These are phyloP conservation scores for Nebria brevicollis DNA, from an alignment of 2,888 invertebrate genomes.

Conservation along the genomic window DNA sequence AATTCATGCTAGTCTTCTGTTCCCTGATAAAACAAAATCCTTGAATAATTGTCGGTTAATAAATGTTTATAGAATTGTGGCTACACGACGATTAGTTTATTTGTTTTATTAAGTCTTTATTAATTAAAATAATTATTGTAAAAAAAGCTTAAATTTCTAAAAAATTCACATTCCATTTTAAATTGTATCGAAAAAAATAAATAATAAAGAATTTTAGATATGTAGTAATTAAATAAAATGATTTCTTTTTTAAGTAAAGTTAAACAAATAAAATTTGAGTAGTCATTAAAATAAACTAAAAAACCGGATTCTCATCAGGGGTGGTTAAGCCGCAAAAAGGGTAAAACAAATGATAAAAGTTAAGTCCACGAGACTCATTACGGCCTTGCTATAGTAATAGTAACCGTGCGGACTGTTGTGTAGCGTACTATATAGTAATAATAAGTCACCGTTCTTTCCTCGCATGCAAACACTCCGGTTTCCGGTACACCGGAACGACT, in stretches of 20 bases:
- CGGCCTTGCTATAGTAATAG: not conserved
- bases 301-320: not conserved
- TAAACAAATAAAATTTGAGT: not conserved
- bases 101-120: no score
- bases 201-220: not conserved
- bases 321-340: not conserved
- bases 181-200: not conserved
- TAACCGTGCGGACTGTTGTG: not conserved
- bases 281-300: not conserved
- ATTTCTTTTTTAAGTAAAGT: not conserved
- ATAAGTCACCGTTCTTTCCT: constrained; percentile 30
- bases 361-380: not conserved
- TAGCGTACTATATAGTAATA: constrained; percentile 1
- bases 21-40: not conserved
- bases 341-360: not conserved
- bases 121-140: no score
- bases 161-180: no score
- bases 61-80: not conserved
- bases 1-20: constrained; percentile 1
- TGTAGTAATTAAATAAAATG: not conserved
- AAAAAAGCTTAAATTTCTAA: no score
- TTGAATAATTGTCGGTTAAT: not conserved
- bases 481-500: constrained; percentile 59
- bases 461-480: constrained; percentile 53
- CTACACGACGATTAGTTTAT: not conserved